Evolutionary conservation across 2,113 vertebrate genomes (phyloP).

Genomic region (Xyliphius kryptos): DNA sequence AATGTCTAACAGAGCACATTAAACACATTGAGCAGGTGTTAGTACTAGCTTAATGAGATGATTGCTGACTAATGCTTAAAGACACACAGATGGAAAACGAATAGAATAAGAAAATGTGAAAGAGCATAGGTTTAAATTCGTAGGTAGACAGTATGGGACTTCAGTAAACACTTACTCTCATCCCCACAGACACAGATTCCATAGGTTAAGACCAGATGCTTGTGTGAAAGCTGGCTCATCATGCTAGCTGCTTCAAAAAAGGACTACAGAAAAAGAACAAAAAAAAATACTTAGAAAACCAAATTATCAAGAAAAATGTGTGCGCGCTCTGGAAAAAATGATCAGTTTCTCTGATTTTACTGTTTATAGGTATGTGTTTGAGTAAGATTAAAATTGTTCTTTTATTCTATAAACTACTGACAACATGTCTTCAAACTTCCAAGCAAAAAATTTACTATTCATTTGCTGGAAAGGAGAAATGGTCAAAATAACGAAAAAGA

Average conservation of each 20-base stretch:
- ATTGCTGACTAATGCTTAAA: background rate
- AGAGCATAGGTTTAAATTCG: conserved; percentile 8
- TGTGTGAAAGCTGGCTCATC: conserved; percentile 98
- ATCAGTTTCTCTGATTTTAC: too few relatives aligned
- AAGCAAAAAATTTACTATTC: too few relatives aligned
- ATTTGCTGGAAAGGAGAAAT: too few relatives aligned
- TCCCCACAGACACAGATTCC: conserved; percentile 93
- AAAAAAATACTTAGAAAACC: too few relatives aligned
- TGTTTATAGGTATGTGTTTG: too few relatives aligned
- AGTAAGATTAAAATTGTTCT: too few relatives aligned
- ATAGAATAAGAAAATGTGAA: conserved; percentile 9
- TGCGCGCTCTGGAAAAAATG: too few relatives aligned
- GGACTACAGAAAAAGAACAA: conserved; percentile 62
- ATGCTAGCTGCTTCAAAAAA: conserved; percentile 98
- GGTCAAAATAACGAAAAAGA: too few relatives aligned
- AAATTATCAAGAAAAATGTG: too few relatives aligned
- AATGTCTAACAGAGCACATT: conserved; percentile 71
- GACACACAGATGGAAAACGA: conserved; percentile 1
- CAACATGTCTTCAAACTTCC: too few relatives aligned
- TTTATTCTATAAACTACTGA: too few relatives aligned
- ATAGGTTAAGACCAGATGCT: conserved; percentile 89
- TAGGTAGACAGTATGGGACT: background rate
- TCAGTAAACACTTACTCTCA: conserved; percentile 92
- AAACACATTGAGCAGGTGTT: background rate
- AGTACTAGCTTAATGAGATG: background rate